phyloP scores from a whole-genome alignment of 2,888 invertebrate species.

The Morinoia aosen region DNA sequence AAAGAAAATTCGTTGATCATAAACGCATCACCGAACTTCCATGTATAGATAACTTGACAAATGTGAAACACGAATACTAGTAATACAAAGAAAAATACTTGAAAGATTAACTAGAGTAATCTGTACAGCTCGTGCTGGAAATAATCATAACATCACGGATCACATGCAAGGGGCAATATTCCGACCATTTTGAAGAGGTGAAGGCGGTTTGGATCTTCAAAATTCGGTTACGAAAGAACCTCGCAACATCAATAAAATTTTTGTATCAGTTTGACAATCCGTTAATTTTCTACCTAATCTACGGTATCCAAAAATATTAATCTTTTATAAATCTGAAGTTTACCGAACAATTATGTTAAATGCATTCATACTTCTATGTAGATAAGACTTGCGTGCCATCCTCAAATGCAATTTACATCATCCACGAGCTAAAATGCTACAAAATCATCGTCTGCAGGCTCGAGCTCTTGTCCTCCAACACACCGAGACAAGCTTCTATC shows the following conservation, averaged over 20 bases:
- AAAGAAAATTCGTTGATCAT: neutral
- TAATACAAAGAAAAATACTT: neutral
- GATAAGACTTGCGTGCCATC: neutral
- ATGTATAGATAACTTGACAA: neutral
- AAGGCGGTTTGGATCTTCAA: neutral
- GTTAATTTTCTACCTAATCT: neutral
- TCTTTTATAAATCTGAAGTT: neutral
- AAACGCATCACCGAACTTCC: conserved; percentile 12
- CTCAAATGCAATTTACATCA: neutral
- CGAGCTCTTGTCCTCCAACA: neutral
- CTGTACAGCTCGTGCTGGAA: neutral
- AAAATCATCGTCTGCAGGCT: neutral
- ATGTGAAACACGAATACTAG: neutral
- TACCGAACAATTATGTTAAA: neutral
- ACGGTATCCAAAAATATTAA: neutral
- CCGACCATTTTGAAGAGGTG: neutral
- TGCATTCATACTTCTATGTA: neutral
- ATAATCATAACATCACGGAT: neutral
- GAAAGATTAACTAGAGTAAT: neutral
- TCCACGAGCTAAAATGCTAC: neutral
- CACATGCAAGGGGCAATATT: neutral
- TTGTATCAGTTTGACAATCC: neutral
- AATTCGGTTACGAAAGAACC: neutral
- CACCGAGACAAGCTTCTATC: neutral
- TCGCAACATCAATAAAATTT: neutral